Evolutionary conservation across 1,140 invertebrate genomes (phyloP), one percentile per base, ranked within the genome.

Genomic region (Drosophila simulans): DNA sequence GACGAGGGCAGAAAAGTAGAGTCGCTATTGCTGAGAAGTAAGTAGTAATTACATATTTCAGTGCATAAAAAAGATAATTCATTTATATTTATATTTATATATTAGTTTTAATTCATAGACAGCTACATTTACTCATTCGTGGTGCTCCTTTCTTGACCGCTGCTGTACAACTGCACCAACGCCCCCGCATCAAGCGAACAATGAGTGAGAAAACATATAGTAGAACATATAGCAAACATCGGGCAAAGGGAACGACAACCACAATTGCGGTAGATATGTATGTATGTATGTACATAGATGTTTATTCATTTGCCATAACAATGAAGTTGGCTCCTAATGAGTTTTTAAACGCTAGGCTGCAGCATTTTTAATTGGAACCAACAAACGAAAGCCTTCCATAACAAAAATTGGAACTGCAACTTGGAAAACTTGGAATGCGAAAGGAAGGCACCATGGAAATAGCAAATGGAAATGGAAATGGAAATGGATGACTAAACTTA

Each of bases 341-440:
- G 60, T 66, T 76, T 76, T 76, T 54, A 76, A 76, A 76, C 37
- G 73, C 40, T 66, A 64, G 64, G 64, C 34, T 66, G 63, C 63
- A 37, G 42, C 51, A 35, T 54, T 76, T 49, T 74, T 65, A 65
- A 74, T 75, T 65, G 71, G 51, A 42, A 52, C 42, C 25, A 68
- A 54, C 57, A 17, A 62, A 49, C 54, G 35, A 59, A 31, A 51
- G 34, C 37, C 31, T 45, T 13, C 11, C 11, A 39, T 13, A 39
- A 13, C 31, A 7, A 55, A 35, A 70, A 22, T 22, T 10, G 25
- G 20, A 20, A 31, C n/a, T 59, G 60, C n/a, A 13, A 51, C 57
- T 51, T 15, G 12, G 10, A 53, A 53, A 31, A 31, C 31, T 31
- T 7, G 35, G 12, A 49, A 22, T 27, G 48, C n/a, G 4, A 40